Evolutionary conservation across 2,113 vertebrate species (phyloP).

Genomic region (Heterotis niloticus): DNA sequence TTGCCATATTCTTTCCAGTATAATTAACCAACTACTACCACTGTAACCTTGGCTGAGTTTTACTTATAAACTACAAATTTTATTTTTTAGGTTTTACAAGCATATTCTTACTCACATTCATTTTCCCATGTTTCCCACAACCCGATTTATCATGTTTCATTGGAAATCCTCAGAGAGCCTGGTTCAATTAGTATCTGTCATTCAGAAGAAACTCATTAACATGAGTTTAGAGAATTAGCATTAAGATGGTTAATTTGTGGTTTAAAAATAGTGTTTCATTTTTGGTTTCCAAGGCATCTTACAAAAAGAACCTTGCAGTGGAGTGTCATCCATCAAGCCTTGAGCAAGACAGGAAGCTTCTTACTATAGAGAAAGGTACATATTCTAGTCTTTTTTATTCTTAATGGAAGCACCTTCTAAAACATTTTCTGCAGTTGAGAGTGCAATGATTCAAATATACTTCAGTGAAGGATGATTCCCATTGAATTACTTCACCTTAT

Average conservation of each 20-base stretch:
- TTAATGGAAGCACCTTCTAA: neutral
- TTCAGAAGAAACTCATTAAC: constrained; percentile 51
- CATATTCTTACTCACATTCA: constrained; percentile 36
- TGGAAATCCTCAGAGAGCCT: constrained; percentile 43
- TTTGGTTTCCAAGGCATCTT: constrained; percentile 54
- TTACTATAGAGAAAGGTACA: neutral
- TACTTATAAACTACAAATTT: constrained; percentile 11
- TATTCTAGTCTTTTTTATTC: neutral
- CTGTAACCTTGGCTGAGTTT: neutral
- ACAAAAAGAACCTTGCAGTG: constrained; percentile 35
- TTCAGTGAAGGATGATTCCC: constrained; percentile 33
- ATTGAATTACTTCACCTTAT: constrained; percentile 22
- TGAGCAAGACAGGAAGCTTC: neutral
- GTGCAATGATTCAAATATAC: neutral
- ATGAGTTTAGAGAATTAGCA: constrained; percentile 50
- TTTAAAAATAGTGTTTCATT: constrained; percentile 52
- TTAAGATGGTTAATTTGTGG: constrained; percentile 43
- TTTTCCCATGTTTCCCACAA: constrained; percentile 47
- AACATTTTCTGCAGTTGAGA: constrained; percentile 6
- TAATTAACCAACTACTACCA: neutral
- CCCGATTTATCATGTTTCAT: constrained; percentile 52
- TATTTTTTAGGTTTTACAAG: constrained; percentile 34
- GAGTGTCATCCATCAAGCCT: neutral
- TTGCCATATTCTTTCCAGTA: neutral
- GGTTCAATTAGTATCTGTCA: constrained; percentile 57